phyloP scores from a whole-genome alignment of 2,113 vertebrate species.

The Cyanoderma ruficeps region DNA sequence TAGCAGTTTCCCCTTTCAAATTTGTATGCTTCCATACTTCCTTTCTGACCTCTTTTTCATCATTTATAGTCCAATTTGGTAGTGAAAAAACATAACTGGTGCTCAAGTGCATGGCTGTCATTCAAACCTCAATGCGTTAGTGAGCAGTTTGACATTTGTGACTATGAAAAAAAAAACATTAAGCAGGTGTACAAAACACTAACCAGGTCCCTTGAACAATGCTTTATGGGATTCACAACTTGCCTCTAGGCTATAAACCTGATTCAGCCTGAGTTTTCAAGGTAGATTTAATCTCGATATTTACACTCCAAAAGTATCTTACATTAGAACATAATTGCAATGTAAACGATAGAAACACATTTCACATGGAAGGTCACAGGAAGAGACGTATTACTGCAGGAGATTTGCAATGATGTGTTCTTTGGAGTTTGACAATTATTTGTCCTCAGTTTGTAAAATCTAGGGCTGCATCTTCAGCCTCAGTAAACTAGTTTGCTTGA shows the following conservation, averaged over 20 bases:
- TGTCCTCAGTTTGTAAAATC: conserved; percentile 47
- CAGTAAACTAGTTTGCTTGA: conserved; percentile 44
- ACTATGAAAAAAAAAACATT: conserved; percentile 76
- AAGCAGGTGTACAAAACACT: conserved; percentile 84
- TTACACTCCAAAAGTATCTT: conserved; percentile 49
- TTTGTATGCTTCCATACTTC: conserved; percentile 84
- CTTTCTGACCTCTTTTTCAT: conserved; percentile 85
- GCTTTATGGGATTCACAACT: conserved; percentile 81
- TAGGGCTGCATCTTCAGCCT: conserved; percentile 59
- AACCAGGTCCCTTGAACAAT: conserved; percentile 81
- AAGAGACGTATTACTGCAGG: neutral
- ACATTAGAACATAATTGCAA: conserved; percentile 41
- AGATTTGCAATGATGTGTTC: neutral
- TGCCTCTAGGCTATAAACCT: conserved; percentile 76
- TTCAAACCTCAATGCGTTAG: conserved; percentile 76
- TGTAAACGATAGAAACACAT: conserved; percentile 17
- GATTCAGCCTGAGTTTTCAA: conserved; percentile 71
- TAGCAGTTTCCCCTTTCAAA: conserved; percentile 86
- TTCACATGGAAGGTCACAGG: neutral
- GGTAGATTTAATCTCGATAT: conserved; percentile 70
- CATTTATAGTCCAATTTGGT: conserved; percentile 86
- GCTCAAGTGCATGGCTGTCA: conserved; percentile 75
- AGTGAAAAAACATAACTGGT: conserved; percentile 79
- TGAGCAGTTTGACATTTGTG: conserved; percentile 80
- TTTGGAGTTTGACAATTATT: conserved; percentile 61